Percentiles rank a stretch among this genome's conserved stretches.
phyloP scores from a whole-genome alignment of 92 coral and sea anemone species.

The Siderastrea radians region DNA sequence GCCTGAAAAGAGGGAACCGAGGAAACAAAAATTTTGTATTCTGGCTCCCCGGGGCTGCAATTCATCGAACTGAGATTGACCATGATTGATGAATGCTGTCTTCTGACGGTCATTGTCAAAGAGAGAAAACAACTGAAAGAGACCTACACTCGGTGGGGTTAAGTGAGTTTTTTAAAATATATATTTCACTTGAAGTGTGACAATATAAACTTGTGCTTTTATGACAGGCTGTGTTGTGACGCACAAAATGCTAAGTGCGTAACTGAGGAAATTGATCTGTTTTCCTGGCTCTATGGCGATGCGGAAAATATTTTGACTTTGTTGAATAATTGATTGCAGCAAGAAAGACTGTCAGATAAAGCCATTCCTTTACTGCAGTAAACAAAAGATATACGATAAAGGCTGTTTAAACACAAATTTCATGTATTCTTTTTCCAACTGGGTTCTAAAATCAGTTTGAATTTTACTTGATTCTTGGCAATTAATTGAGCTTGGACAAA shows the following conservation, averaged over 20 bases:
- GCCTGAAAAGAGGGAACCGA: no score
- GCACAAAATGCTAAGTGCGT: no score
- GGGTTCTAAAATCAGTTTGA: background rate
- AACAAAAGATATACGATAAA: background rate
- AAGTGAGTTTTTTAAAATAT: no score
- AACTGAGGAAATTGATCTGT: background rate
- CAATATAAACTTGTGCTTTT: no score
- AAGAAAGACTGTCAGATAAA: background rate
- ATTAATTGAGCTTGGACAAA: background rate
- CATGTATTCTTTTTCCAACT: background rate
- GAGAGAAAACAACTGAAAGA: no score
- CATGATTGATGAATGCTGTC: no score
- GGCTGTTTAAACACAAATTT: background rate
- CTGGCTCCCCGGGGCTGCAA: no score
- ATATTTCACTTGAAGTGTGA: no score
- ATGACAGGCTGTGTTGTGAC: background rate
- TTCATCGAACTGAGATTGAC: no score
- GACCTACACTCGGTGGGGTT: no score
- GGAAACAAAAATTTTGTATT: no score
- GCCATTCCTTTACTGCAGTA: background rate
- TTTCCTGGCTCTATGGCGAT: background rate
- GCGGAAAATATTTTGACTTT: background rate
- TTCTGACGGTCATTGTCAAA: no score
- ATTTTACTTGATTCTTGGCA: background rate
- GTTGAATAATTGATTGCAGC: constrained; percentile 8